phyloP scores from a whole-genome alignment of 2,113 vertebrate species.

The western clawed frog (Xenopus tropicalis) region UCB_Xtro_10.0 CM004445.2:57542001-57542500 shows the following conservation, averaged over 20 bases:
- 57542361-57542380: conserved; percentile 71
- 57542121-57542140: too few relatives aligned
- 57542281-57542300: conserved; percentile 72
- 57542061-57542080: too few relatives aligned
- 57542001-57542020: too few relatives aligned
- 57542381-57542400: conserved; percentile 78
- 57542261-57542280: conserved; percentile 67
- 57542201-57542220: conserved; percentile 45
- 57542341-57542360: conserved; percentile 71
- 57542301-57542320: conserved; percentile 64
- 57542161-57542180: conserved; percentile 31
- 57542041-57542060: too few relatives aligned
- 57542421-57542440: conserved; percentile 37
- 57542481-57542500: conserved; percentile 8
- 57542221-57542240: conserved; percentile 44
- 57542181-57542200: conserved; percentile 23
- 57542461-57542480: conserved; percentile 35
- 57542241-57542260: conserved; percentile 58
- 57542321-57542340: conserved; percentile 82
- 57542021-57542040: too few relatives aligned
- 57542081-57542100: too few relatives aligned
- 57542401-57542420: conserved; percentile 26
- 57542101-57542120: too few relatives aligned
- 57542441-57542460: conserved; percentile 36
- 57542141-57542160: conserved; percentile 50